Evolutionary conservation across 2,888 invertebrate genomes (phyloP), one percentile per base, ranked within the genome.

Genomic region (Nomada ferruginata): DNA sequence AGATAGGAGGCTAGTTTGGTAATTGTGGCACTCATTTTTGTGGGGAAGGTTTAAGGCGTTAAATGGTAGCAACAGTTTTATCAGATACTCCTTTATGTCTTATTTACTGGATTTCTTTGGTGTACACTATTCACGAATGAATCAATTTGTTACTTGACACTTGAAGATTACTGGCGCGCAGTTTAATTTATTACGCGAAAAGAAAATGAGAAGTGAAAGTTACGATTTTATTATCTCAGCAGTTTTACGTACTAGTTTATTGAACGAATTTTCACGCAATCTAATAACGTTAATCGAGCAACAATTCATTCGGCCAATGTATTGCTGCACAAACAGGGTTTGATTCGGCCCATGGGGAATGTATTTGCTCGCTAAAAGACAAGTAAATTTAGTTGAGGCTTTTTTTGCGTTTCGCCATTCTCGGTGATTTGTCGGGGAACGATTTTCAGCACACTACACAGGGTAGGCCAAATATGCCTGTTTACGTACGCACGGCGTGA

Each of bases 401-500:
- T 74, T 82, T 76, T 68, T 78, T 61, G 63, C 66, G 71, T 82
- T 69, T 57, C 50, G 60, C 64, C 52, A 26, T 70, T 68, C 44
- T 50, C 72, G 71, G 63, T 75, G 79, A 82, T 75, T 82, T 82
- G 83, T 79, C 70, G 55, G 55, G 64, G 76, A 55, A 47, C 75
- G 71, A 82, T 83, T 82, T 82, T 73, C 83, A 64, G 64, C 55
- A 42, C 59, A 53, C 55, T 44, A 15, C 70, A 64, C 65, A 50
- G 71, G 53, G 55, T 73, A 36, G 66, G 66, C 55, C 84, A 83
- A 83, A 84, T 79, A 76, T 76, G 79, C 76, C 76, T 79, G 79
- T 84, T 84, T 83, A 84, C 84, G 79, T 65, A 80, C 84, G 76
- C 76, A 63, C 76, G 68, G n/a, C 72, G 79, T 82, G 79, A 82